phyloP scores from a whole-genome alignment of 2,113 vertebrate species.

The Nyctibius bracteatus region DNA sequence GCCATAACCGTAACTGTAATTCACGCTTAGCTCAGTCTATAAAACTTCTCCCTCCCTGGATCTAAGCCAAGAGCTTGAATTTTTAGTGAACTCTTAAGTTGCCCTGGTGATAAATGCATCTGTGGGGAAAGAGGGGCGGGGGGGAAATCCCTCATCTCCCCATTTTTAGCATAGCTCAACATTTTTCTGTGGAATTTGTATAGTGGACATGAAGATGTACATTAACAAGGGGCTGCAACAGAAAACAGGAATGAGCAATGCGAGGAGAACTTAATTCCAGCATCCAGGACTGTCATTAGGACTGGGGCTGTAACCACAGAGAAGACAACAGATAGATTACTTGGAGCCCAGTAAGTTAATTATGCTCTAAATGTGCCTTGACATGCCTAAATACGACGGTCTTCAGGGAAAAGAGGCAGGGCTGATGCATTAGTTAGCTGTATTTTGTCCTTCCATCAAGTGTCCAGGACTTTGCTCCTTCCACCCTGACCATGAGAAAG shows the following conservation, averaged over 20 bases:
- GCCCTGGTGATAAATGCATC: slow-evolving; percentile 43
- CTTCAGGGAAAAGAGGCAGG: background rate
- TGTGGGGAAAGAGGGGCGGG: background rate
- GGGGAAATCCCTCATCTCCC: background rate
- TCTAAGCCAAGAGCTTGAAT: slow-evolving; percentile 10
- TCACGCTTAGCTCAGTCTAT: slow-evolving; percentile 54
- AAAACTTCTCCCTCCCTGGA: slow-evolving; percentile 49
- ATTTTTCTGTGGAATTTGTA: background rate
- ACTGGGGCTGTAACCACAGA: background rate
- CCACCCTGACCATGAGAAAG: background rate
- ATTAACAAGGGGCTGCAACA: background rate
- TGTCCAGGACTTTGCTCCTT: background rate
- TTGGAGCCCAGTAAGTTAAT: background rate
- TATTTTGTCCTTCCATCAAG: background rate
- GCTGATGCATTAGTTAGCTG: background rate
- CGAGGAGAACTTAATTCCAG: background rate
- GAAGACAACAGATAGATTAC: background rate
- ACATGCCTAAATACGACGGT: background rate
- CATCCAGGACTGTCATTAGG: background rate
- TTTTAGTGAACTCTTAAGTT: slow-evolving; percentile 35
- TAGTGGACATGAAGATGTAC: background rate
- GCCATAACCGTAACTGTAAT: background rate
- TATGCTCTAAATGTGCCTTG: background rate
- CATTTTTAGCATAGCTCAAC: background rate
- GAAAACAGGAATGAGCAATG: background rate